Evolutionary conservation across 2,888 invertebrate species (phyloP).

Genomic region (Sicus ferrugineus): DNA sequence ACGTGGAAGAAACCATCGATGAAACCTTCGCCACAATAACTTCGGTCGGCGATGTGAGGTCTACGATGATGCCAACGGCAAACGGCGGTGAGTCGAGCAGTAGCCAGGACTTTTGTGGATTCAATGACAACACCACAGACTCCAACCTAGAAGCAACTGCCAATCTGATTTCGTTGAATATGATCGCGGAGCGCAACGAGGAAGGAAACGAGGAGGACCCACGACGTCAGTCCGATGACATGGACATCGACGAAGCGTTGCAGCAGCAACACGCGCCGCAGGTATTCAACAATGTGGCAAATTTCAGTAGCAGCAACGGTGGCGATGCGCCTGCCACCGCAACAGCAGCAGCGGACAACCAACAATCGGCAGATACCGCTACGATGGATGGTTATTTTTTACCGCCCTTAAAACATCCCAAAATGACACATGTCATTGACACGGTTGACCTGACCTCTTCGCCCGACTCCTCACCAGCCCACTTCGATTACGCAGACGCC

Average conservation of each 20-base stretch:
- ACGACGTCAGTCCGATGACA: constrained; percentile 59
- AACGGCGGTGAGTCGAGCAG: constrained; percentile 50
- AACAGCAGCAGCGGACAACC: constrained; percentile 31
- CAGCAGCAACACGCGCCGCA: constrained; percentile 58
- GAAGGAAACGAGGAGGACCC: constrained; percentile 41
- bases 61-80: constrained; percentile 34
- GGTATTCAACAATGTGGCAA: constrained; percentile 57
- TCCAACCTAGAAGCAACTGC: constrained; percentile 29
- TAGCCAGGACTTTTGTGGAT: constrained; percentile 54
- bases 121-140: constrained; percentile 44
- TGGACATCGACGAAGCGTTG: constrained; percentile 60
- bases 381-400: constrained; percentile 12
- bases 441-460: constrained; percentile 61
- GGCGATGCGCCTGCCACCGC: background rate
- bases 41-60: constrained; percentile 13
- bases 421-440: constrained; percentile 51
- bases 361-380: constrained; percentile 3
- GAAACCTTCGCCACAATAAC: constrained; percentile 20
- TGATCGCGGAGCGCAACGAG: background rate
- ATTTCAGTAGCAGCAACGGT: constrained; percentile 44
- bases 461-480: constrained; percentile 58
- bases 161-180: background rate
- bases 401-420: constrained; percentile 10
- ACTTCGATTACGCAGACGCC: constrained; percentile 45
- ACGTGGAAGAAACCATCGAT: constrained; percentile 23